Evolutionary conservation across 2,113 vertebrate species (phyloP), one percentile per base, ranked within the genome.

Genomic region (Todiramphus chloris): DNA sequence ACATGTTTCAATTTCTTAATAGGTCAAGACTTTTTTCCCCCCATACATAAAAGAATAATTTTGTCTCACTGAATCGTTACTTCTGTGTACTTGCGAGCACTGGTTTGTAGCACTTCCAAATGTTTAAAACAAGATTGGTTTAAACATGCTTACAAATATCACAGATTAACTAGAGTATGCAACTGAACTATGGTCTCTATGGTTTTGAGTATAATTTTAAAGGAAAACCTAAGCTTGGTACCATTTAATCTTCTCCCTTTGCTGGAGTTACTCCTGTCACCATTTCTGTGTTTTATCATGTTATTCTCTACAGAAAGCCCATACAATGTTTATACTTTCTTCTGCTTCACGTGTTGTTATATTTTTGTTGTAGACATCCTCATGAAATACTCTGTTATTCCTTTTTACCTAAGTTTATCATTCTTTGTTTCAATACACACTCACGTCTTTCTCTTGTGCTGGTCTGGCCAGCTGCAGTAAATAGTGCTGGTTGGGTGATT

Each of bases 401-500:
- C 16, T 69, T 63, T 51, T 51, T n/a, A 19, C 17, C 9, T 35
- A 39, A 30, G 5, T 55, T 83, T 59, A n/a, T 13, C 3, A 16
- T 69, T 62, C 25, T 58, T 21, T 74, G 28, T 13, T 87, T 51
- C 70, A 68, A 56, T 13, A 63, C 2, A 59, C 27, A 41, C 13
- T 63, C 43, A 10, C 5, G 53, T 68, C 62, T 68, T 70, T 43
- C 59, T 82, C 24, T 72, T 41, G 31, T 12, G 17, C 13, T 35
- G 21, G 24, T 28, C n/a, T 72, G 55, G 16, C 18, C 31, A 20
- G 30, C 5, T 19, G n/a, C 20, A n/a, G 24, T 25, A 28, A 19
- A 8, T 0, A 37, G 6, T 11, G 8, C 14, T 48, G 2, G 51
- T 35, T 72, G 48, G 43, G 35, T 9, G 43, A 2, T 0, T 6